phyloP scores from a whole-genome alignment of 2,797 vertebrate genomes.

The Aldrovandia affinis region DNA sequence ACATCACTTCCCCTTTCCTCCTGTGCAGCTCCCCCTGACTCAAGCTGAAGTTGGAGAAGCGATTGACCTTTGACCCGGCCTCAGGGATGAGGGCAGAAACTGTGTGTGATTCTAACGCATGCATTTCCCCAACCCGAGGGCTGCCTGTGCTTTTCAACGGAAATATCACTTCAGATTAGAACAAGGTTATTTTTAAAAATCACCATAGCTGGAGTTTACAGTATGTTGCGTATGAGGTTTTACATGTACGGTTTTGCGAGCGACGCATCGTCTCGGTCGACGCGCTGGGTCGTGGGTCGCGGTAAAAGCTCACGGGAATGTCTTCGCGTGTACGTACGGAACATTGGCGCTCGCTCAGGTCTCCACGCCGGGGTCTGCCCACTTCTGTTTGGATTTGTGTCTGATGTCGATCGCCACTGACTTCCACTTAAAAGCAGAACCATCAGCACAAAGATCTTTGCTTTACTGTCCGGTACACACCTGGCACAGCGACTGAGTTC shows the following conservation, averaged over 20 bases:
- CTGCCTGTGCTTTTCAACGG: background rate
- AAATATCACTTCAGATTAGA: background rate
- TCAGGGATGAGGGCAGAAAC: background rate
- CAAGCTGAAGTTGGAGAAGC: background rate
- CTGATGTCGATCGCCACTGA: background rate
- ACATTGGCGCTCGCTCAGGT: background rate
- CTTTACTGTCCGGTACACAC: background rate
- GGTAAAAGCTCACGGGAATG: conserved; percentile 27
- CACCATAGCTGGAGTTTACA: background rate
- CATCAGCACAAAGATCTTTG: background rate
- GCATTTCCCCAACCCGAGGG: background rate
- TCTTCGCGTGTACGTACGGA: background rate
- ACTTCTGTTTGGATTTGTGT: background rate
- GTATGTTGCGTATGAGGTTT: conserved; percentile 8
- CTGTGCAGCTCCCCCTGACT: background rate
- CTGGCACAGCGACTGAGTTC: background rate
- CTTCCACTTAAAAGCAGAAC: conserved; percentile 11
- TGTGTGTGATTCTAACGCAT: background rate
- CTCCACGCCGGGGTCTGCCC: background rate
- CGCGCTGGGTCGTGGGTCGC: background rate
- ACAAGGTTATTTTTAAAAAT: background rate
- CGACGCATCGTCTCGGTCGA: background rate
- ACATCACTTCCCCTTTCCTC: conserved; percentile 3
- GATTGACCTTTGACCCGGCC: background rate
- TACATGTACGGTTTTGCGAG: background rate